Base-by-base conservation (phyloP, 2,113 vertebrate species). In the Andinoacara biseriatus region DNA sequence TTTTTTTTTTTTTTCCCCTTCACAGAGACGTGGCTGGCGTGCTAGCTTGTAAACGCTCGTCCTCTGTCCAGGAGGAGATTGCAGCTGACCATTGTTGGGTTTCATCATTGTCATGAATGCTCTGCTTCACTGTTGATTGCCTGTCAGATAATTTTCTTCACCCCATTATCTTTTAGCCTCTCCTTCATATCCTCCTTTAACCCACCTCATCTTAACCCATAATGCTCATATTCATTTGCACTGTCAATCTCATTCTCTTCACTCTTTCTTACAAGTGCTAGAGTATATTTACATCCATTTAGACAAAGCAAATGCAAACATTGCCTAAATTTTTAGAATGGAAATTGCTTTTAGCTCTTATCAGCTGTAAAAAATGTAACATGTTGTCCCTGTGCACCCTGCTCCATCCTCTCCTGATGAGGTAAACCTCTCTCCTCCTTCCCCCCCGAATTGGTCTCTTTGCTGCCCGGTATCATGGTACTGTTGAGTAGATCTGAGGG, bases 11-110 rank as follows among this genome's bases (percentile, higher is more conserved):
- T 74, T 80, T 43, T 43, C 10, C 14, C 14, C 3, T 43, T 43
- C 40, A 9, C 58, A 79, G 57, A 80, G 59, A 46, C 85, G 82
- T 17, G 56, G 40, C 57, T 86, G 57, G 72, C 60, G 26, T 4
- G 46, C 76, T 43, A 22, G 26, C 26, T 58, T 72, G 81, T 76
- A 85, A 83, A 77, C 5, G 10, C 58, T 82, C 81, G n/a, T 79
- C 74, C 76, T 80, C 86, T 40, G 81, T 84, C 79, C 67, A 81
- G 63, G 77, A 81, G 62, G 52, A 86, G 84, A 89, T 92, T 92
- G 84, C 86, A 86, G 78, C 85, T 86, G 89, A 90, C 89, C 83
- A 84, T 85, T 84, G 86, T 87, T 91, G 83, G 78, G 82, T 93
- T 92, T 92, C 85, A 86, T 91, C 87, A 91, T 88, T 22, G 3